These are phyloP conservation scores for Coelopa frigida DNA, from an alignment of 1,140 invertebrate species.

Conservation along the genomic window DNA sequence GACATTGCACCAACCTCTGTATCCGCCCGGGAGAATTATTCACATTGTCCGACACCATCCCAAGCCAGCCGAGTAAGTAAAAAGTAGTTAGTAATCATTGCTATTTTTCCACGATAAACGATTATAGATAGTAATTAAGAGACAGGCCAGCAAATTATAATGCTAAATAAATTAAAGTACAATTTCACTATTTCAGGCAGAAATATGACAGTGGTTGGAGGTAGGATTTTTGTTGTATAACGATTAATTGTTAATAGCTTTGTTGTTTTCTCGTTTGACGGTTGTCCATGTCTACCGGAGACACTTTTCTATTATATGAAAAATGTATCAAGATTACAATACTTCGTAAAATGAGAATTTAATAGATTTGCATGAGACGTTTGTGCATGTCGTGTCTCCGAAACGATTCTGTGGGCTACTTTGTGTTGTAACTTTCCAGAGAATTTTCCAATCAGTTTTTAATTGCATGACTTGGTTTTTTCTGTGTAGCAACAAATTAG, in stretches of 20 bases:
- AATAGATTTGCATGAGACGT: not conserved
- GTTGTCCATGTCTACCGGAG: too few species aligned
- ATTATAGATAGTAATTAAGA: slow-evolving; percentile 2
- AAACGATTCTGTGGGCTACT: not conserved
- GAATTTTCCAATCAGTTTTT: not conserved
- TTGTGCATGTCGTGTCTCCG: not conserved
- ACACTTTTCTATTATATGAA: too few species aligned
- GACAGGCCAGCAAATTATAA: too few species aligned
- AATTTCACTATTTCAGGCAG: slow-evolving; percentile 53
- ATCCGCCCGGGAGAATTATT: slow-evolving; percentile 81
- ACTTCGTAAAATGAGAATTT: not conserved
- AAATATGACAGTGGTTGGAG: slow-evolving; percentile 67
- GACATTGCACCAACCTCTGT: slow-evolving; percentile 73
- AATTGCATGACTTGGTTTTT: too few species aligned
- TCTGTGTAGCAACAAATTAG: not conserved
- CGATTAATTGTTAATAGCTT: too few species aligned
- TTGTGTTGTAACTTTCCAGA: not conserved
- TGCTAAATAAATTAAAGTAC: not conserved
- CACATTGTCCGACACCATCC: slow-evolving; percentile 86
- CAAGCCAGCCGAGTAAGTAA: slow-evolving; percentile 69
- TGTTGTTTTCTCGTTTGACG: too few species aligned
- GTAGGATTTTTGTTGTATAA: too few species aligned
- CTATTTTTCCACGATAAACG: not conserved
- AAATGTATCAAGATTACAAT: too few species aligned
- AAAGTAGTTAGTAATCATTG: not conserved